phyloP scores from a whole-genome alignment of 2,113 vertebrate species.

The Camelus bactrianus region DNA sequence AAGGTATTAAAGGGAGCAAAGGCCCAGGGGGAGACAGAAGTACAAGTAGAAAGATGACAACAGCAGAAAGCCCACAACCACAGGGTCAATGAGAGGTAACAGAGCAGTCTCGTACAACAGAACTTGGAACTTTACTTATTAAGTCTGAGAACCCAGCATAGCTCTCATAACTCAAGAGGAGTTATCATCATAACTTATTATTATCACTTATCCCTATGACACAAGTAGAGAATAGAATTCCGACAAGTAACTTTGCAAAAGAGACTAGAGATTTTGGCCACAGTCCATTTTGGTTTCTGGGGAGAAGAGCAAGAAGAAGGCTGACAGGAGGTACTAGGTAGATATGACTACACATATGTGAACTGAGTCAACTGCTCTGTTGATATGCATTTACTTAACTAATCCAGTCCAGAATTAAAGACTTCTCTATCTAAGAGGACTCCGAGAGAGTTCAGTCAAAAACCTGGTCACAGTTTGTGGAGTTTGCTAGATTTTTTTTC shows the following conservation, averaged over 20 bases:
- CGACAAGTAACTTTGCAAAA: neutral
- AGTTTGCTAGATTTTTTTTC: neutral
- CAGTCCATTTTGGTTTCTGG: neutral
- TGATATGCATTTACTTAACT: neutral
- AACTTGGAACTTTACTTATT: neutral
- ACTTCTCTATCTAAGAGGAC: neutral
- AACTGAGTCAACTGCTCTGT: constrained; percentile 15
- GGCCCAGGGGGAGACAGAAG: neutral
- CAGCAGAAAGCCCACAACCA: neutral
- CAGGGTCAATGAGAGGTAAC: neutral
- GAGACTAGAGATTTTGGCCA: neutral
- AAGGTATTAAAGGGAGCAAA: neutral
- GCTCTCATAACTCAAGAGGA: neutral
- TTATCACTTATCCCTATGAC: neutral
- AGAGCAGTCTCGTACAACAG: neutral
- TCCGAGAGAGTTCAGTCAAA: neutral
- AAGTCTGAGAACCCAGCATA: neutral
- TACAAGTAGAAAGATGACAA: neutral
- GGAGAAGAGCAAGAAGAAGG: neutral
- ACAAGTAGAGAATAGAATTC: neutral
- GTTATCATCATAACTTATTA: neutral
- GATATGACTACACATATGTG: neutral
- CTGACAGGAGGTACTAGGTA: neutral
- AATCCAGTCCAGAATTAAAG: neutral
- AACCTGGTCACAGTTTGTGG: neutral